Percentiles rank a stretch among this genome's conserved stretches.
Conservation (phyloP, 2,888 invertebrate genomes). For the Hedychridium roseum region DNA sequence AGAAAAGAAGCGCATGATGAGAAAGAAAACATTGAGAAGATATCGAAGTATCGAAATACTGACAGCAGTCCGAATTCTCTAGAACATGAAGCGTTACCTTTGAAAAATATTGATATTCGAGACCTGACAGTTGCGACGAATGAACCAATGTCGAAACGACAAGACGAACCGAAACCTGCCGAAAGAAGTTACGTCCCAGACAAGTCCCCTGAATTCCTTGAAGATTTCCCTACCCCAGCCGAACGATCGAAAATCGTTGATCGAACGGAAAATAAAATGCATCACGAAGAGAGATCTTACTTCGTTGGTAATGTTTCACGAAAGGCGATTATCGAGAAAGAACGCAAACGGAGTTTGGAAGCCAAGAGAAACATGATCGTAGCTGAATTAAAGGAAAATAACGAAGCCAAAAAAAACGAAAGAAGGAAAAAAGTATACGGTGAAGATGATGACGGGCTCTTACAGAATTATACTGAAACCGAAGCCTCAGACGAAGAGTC, state of each 20-base stretch:
- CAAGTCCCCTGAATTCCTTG: slow-evolving; percentile 50
- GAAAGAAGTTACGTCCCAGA: slow-evolving; percentile 57
- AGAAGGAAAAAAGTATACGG: slow-evolving; percentile 51
- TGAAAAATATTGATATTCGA: too few species aligned
- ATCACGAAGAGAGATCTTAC: slow-evolving; percentile 52
- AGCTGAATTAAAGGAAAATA: slow-evolving; percentile 58
- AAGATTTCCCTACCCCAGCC: slow-evolving; percentile 59
- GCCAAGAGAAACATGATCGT: slow-evolving; percentile 60
- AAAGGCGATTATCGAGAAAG: slow-evolving; percentile 60
- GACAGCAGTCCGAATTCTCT: slow-evolving; percentile 31
- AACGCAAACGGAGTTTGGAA: slow-evolving; percentile 58
- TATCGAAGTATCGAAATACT: slow-evolving; percentile 36
- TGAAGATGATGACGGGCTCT: slow-evolving; percentile 53
- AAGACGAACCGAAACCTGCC: slow-evolving; percentile 56
- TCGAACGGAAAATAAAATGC: slow-evolving; percentile 49
- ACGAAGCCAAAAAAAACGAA: slow-evolving; percentile 53
- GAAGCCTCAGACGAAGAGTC: slow-evolving; percentile 63
- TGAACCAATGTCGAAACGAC: slow-evolving; percentile 24
- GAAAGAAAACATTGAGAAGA: slow-evolving; percentile 37
- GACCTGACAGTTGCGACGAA: too few species aligned
- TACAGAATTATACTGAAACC: slow-evolving; percentile 57
- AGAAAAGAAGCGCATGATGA: slow-evolving; percentile 61
- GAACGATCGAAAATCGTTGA: slow-evolving; percentile 55
- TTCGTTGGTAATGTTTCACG: slow-evolving; percentile 60
- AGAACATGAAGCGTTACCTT: neutral